A percentile compares a stretch with the other conserved stretches of the same genome.
Evolutionary conservation across 2,797 vertebrate species (phyloP).

Genomic region (Aulostomus chinensis): DNA sequence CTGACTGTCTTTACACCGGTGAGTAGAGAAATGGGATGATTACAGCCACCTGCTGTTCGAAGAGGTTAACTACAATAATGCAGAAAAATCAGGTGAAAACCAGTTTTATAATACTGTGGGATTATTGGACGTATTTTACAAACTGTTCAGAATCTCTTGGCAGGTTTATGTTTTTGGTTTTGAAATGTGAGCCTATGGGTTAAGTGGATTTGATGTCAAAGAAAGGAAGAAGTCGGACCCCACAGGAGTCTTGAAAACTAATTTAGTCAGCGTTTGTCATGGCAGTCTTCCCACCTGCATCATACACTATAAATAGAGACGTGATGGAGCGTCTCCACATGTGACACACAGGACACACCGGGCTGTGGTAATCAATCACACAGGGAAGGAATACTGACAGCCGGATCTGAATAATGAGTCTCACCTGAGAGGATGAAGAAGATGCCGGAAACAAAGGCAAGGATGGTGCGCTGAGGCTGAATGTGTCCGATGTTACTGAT

Average conservation of each 20-base stretch:
- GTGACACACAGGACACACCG: conserved; percentile 50
- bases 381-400: conserved; percentile 22
- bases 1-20: conserved; percentile 1
- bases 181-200: neutral
- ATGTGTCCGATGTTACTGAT: conserved; percentile 97
- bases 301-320: conserved; percentile 48
- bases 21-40: conserved; percentile 23
- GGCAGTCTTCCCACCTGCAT: conserved; percentile 30
- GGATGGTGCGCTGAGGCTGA: conserved; percentile 91
- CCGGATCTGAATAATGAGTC: conserved; percentile 23
- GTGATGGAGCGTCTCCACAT: conserved; percentile 46
- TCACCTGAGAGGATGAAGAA: conserved; percentile 95
- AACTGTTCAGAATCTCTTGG: neutral
- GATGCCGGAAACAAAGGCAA: conserved; percentile 94
- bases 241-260: neutral
- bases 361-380: conserved; percentile 53
- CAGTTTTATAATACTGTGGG: neutral
- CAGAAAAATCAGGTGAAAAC: neutral
- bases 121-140: too few relatives aligned
- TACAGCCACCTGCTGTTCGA: conserved; percentile 70
- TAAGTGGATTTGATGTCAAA: too few relatives aligned
- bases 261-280: conserved; percentile 14
- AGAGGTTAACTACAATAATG: conserved; percentile 35
- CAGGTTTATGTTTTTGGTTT: neutral
- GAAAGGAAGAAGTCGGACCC: conserved; percentile 6